These are phyloP conservation scores for Drosophila antonietae DNA, from an alignment of 2,888 invertebrate species.

Conservation along the genomic window DNA sequence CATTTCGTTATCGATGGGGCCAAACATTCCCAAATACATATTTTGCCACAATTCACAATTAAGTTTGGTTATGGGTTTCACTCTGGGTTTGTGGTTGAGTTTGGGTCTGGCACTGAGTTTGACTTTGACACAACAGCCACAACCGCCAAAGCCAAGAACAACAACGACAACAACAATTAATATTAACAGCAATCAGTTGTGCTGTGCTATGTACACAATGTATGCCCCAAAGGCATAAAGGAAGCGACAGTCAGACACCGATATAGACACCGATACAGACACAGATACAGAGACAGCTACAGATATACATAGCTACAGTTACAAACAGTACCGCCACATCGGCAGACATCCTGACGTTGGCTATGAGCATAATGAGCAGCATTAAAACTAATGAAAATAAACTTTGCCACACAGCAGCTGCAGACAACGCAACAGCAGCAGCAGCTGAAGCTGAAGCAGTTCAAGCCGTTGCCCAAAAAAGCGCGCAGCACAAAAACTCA, in stretches of 20 bases:
- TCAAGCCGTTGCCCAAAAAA: conserved; percentile 42
- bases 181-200: conserved; percentile 69
- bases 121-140: conserved; percentile 10
- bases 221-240: conserved; percentile 22
- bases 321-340: conserved; percentile 14
- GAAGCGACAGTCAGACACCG: conserved; percentile 25
- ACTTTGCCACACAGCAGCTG: conserved; percentile 68
- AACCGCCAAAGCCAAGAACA: conserved; percentile 10
- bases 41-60: not conserved
- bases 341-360: conserved; percentile 17
- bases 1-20: conserved; percentile 17
- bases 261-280: conserved; percentile 8
- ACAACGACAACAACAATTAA: conserved; percentile 40
- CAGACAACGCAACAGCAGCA: conserved; percentile 25
- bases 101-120: conserved; percentile 6
- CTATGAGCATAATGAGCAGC: conserved; percentile 74
- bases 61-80: not conserved
- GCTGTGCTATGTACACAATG: conserved; percentile 41
- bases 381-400: conserved; percentile 80
- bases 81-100: not conserved
- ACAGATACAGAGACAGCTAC: conserved; percentile 16
- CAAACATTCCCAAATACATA: conserved; percentile 10
- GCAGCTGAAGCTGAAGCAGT: conserved; percentile 42
- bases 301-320: conserved; percentile 21
- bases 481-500: conserved; percentile 38